A percentile compares a stretch with the other conserved stretches of the same genome.
Conservation (phyloP, 1,140 invertebrate genomes). For the Ceratosolen solmsi region DNA sequence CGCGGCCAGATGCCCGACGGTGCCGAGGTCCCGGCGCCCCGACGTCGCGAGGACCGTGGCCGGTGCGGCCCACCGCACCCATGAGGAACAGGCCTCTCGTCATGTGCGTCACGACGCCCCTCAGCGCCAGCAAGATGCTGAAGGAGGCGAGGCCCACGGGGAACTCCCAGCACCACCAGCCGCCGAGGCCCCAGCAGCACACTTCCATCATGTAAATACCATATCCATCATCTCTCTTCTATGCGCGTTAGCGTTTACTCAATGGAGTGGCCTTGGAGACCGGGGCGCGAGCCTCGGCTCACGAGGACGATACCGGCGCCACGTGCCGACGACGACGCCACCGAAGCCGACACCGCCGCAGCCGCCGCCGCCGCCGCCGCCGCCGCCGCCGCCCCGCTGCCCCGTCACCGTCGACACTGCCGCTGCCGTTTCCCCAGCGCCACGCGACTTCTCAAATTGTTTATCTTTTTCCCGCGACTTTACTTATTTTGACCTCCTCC, state of each 20-base stretch:
- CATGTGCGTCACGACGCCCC: slow-evolving; percentile 69
- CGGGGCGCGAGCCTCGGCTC: not conserved
- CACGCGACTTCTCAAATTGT: too few relatives aligned
- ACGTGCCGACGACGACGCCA: not conserved
- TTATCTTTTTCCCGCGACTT: too few relatives aligned
- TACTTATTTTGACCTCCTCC: too few relatives aligned
- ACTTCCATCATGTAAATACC: slow-evolving; percentile 72
- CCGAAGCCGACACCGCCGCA: too few relatives aligned
- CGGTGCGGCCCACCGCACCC: not conserved
- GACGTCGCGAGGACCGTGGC: slow-evolving; percentile 14
- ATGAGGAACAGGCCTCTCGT: slow-evolving; percentile 42
- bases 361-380: too few relatives aligned
- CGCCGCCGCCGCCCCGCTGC: not conserved
- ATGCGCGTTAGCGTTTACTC: not conserved
- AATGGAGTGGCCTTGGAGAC: not conserved
- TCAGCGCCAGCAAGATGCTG: slow-evolving; percentile 68
- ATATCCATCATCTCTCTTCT: not conserved
- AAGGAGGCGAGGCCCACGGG: slow-evolving; percentile 59
- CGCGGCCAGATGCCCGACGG: slow-evolving; percentile 15
- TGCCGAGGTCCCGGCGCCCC: slow-evolving; percentile 11
- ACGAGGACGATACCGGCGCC: not conserved
- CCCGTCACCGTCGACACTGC: not conserved
- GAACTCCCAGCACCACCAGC: slow-evolving; percentile 37
- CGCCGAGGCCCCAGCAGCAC: slow-evolving; percentile 65
- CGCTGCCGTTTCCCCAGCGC: not conserved